Evolutionary conservation across 2,113 vertebrate genomes (phyloP).

Genomic region (Heloderma charlesbogerti): DNA sequence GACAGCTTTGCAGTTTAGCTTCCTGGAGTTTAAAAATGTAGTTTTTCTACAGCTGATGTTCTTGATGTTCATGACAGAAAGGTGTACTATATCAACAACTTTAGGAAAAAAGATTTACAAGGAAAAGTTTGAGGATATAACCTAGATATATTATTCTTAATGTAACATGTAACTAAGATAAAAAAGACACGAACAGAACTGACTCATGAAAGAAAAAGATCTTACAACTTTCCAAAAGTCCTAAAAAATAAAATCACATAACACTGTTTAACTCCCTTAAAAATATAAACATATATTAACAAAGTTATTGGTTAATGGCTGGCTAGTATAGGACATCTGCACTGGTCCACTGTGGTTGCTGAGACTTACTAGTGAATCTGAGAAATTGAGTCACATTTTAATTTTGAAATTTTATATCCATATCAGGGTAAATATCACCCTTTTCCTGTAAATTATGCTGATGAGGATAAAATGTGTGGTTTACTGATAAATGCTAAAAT

Average conservation of each 20-base stretch:
- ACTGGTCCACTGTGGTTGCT: neutral
- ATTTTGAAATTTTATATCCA: neutral
- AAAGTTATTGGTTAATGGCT: neutral
- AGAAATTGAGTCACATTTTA: neutral
- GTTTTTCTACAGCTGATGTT: neutral
- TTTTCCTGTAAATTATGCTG: neutral
- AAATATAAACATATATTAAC: neutral
- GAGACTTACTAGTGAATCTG: neutral
- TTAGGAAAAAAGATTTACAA: neutral
- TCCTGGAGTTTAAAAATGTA: fast-evolving
- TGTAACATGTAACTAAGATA: neutral
- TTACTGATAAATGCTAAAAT: neutral
- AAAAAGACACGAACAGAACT: neutral
- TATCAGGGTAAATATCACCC: neutral
- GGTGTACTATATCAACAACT: neutral
- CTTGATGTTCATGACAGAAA: fast-evolving
- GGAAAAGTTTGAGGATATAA: neutral
- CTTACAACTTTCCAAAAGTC: neutral
- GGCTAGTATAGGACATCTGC: neutral
- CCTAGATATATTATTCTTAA: neutral
- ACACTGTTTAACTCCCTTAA: neutral
- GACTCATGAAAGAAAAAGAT: neutral
- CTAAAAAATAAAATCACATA: neutral
- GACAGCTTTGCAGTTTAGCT: neutral
- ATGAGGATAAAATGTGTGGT: neutral